These are phyloP conservation scores for Zosterops lateralis DNA, from an alignment of 2,113 vertebrate genomes.

Conservation along the genomic window DNA sequence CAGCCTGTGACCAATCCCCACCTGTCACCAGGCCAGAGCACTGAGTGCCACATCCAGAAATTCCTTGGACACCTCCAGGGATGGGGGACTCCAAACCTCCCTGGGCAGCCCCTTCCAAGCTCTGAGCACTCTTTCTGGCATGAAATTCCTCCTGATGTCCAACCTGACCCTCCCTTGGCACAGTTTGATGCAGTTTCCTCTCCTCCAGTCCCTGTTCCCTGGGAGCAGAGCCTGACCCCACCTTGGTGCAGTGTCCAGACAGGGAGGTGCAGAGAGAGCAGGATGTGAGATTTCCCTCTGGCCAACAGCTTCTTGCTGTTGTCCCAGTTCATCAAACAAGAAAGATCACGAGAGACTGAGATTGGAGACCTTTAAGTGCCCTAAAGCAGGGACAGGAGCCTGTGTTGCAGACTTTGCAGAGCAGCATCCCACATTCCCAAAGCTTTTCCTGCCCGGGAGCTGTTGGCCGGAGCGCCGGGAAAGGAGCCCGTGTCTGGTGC, in stretches of 20 bases:
- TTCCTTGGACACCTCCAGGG: neutral
- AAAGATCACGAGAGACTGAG: neutral
- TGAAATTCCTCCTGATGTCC: neutral
- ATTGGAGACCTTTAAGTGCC: too few species aligned
- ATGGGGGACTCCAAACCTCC: neutral
- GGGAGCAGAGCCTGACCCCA: neutral
- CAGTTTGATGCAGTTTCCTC: neutral
- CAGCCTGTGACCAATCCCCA: neutral
- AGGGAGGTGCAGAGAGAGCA: neutral
- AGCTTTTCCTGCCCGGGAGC: neutral
- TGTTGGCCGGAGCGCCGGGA: accelerated
- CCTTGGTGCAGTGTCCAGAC: neutral
- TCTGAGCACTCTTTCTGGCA: neutral
- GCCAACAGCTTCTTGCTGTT: neutral
- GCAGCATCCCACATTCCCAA: neutral
- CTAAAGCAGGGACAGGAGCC: neutral
- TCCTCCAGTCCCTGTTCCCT: neutral
- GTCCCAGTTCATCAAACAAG: accelerated
- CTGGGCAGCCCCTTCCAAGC: neutral
- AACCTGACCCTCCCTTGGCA: neutral
- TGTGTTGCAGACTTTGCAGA: neutral
- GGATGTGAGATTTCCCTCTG: accelerated
- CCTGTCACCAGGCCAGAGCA: neutral
- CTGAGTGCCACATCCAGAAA: accelerated
- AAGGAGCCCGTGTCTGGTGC: neutral